phyloP scores from a whole-genome alignment of 2,113 vertebrate genomes.

The Serilophus lunatus region DNA sequence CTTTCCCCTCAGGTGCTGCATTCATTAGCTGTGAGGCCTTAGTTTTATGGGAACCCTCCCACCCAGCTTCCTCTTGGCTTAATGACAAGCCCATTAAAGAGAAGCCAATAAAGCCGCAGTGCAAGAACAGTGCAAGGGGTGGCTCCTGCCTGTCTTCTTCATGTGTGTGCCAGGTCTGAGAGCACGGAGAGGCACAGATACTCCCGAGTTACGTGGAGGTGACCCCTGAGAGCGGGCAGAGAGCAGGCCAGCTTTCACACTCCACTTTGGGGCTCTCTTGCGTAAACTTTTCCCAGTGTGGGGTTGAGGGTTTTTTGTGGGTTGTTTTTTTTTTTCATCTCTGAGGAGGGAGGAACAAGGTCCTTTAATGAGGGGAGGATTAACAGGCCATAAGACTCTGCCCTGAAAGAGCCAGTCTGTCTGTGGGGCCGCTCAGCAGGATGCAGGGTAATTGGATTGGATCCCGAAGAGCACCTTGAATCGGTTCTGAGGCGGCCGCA shows the following conservation, averaged over 20 bases:
- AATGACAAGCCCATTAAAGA: slow-evolving; percentile 61
- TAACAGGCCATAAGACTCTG: slow-evolving; percentile 70
- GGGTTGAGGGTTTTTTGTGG: not conserved
- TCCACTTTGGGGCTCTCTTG: slow-evolving; percentile 78
- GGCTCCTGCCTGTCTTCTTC: not conserved
- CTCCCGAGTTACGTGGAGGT: not conserved
- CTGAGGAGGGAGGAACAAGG: slow-evolving; percentile 77
- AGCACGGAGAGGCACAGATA: not conserved
- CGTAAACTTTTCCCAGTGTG: slow-evolving; percentile 72
- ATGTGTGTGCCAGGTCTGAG: not conserved
- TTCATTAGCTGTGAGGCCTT: slow-evolving; percentile 47
- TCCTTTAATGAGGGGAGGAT: slow-evolving; percentile 85
- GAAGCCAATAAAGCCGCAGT: slow-evolving; percentile 49
- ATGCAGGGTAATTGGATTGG: slow-evolving; percentile 88
- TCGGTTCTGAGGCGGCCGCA: slow-evolving; percentile 75
- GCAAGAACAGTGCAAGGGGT: not conserved
- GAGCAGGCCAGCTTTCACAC: slow-evolving; percentile 33
- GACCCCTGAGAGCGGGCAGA: not conserved
- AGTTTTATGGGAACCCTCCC: slow-evolving; percentile 58
- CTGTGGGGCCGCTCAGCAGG: slow-evolving; percentile 87
- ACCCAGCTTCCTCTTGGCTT: slow-evolving; percentile 50
- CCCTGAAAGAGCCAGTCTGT: slow-evolving; percentile 84
- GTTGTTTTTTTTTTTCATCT: not conserved
- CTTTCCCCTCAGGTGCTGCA: not conserved
- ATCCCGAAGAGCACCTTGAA: slow-evolving; percentile 83